Base-by-base conservation (phyloP, 2,113 vertebrate genomes). In the Salvelinus alpinus region DNA sequence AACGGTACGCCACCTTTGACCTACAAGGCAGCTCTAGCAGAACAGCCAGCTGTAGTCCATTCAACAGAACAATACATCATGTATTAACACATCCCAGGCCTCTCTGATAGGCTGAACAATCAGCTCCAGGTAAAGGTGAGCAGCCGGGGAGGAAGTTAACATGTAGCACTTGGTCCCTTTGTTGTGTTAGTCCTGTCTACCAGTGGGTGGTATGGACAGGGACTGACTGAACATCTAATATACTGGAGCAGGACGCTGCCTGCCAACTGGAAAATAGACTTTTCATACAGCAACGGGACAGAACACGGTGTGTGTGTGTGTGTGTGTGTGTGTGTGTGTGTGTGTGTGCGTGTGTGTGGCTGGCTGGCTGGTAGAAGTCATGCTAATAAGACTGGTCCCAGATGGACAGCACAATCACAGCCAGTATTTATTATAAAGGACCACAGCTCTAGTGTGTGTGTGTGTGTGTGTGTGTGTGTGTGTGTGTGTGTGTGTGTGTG, bases 371-470 rank as follows among this genome's bases (percentile, higher is more conserved):
- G 13, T 12, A 51, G 48, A 51, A 51, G 48, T 51, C 65, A 38
- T 20, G 65, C 29, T 67, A 67, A 67, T 67, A 34, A 38, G 31
- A 67, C 65, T 34, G 7, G 18, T 67, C 65, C 65, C 65, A 67
- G 65, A 38, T n/a, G 65, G 65, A 34, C 31, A 34, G 14, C 14
- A 31, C 7, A 6, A 38, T 27, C 13, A 18, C 48, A 34, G 65
- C 18, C 65, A 67, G 65, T 14, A 29, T 14, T 34, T 7, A 29
- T 67, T 31, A 38, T 67, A 38, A 38, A 38, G 7, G 34, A 38
- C 34, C 34, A 38, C 16, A 67, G 16, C 18, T 27, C 65, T 34
- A 16, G 64, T 64, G 64, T 64, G 64, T 13, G 12, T 29, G 0
- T 62, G 60, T 64, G n/a, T n/a, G 11, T 62, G 8, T 62, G 7